These are phyloP conservation scores for Pampus argenteus DNA, from an alignment of 2,797 vertebrate species.

Conservation along the genomic window DNA sequence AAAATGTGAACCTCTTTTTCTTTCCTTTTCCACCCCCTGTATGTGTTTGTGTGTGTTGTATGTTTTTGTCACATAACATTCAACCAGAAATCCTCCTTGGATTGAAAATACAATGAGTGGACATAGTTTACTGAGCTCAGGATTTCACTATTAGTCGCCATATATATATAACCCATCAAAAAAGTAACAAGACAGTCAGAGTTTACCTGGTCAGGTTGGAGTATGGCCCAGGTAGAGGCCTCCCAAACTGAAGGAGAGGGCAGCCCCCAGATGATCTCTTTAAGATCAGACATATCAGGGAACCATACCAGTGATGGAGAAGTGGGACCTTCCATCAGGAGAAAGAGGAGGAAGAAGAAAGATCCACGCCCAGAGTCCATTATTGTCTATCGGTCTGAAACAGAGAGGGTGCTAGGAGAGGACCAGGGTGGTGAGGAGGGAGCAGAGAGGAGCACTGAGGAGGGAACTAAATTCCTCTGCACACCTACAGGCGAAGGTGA, in stretches of 20 bases:
- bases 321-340: constrained; percentile 87
- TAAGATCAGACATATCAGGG: constrained; percentile 84
- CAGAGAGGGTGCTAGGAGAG: constrained; percentile 88
- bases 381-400: constrained; percentile 94
- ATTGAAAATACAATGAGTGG: constrained; percentile 20
- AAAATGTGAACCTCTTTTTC: constrained; percentile 17
- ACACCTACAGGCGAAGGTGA: constrained; percentile 90
- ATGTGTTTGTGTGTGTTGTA: neutral
- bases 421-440: constrained; percentile 87
- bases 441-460: constrained; percentile 87
- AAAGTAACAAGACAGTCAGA: neutral
- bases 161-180: neutral
- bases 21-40: neutral
- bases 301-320: constrained; percentile 80
- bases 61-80: constrained; percentile 10
- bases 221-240: constrained; percentile 83
- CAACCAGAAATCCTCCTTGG: constrained; percentile 2
- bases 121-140: constrained; percentile 9
- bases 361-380: constrained; percentile 95
- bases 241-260: constrained; percentile 84
- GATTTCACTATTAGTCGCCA: constrained; percentile 23
- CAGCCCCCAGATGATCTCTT: constrained; percentile 85
- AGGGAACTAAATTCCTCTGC: constrained; percentile 93
- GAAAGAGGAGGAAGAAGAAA: constrained; percentile 94
- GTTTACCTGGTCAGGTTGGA: constrained; percentile 33